Conservation (phyloP, 2,797 vertebrate genomes). For the Rhynchonycteris naso region DNA sequence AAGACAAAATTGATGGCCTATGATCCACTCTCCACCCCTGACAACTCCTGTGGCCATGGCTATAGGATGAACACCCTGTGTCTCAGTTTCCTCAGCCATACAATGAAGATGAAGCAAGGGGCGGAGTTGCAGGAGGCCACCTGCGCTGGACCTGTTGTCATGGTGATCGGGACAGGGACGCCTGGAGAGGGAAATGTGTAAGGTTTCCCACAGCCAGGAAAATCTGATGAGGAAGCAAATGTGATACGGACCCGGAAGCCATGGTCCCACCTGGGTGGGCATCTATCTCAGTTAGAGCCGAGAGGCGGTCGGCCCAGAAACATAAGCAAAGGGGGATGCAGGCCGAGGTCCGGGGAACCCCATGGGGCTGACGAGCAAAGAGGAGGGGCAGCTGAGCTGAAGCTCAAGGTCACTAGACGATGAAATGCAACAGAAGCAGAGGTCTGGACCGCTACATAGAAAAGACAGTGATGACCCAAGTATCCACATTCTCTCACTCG, state of each 20-base stretch:
- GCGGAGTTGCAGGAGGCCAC: neutral
- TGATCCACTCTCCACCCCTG: neutral
- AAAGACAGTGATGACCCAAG: neutral
- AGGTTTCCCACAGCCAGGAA: neutral
- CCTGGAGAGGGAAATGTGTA: neutral
- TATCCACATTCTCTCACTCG: neutral
- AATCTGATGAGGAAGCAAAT: neutral
- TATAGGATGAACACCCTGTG: neutral
- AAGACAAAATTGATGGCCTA: neutral
- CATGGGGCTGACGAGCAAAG: fast-evolving
- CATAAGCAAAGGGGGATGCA: no score
- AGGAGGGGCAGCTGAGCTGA: neutral
- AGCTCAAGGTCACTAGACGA: neutral
- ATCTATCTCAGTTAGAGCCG: neutral
- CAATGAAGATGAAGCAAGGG: neutral
- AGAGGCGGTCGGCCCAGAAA: neutral
- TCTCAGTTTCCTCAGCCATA: neutral
- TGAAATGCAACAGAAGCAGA: neutral
- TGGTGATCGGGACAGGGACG: neutral
- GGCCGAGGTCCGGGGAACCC: fast-evolving
- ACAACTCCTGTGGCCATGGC: neutral
- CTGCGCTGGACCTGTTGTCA: neutral
- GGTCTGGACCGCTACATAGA: neutral
- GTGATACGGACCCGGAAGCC: no score
- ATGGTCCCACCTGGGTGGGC: neutral